These are phyloP conservation scores for Ameiurus melas DNA, from an alignment of 2,113 vertebrate species.

Conservation along the genomic window DNA sequence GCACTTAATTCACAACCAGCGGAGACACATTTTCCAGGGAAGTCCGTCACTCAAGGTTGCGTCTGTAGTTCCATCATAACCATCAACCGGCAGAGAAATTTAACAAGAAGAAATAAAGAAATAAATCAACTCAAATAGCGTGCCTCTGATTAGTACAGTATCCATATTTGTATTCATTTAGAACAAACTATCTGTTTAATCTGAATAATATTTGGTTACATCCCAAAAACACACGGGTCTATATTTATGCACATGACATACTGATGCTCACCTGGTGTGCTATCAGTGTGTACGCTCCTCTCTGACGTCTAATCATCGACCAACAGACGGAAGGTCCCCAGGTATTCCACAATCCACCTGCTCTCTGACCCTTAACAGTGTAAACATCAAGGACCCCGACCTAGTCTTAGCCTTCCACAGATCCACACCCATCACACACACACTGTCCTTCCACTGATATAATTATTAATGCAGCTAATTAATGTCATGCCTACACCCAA, in stretches of 20 bases:
- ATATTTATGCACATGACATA: conserved; percentile 25
- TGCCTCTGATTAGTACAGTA: not conserved
- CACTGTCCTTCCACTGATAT: not conserved
- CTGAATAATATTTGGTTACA: not conserved
- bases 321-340: conserved; percentile 54
- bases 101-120: not conserved
- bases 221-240: not conserved
- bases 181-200: not conserved
- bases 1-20: not conserved
- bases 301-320: conserved; percentile 43
- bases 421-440: conserved; percentile 3
- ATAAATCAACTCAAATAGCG: not conserved
- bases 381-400: conserved; percentile 38
- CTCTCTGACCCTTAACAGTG: conserved; percentile 38
- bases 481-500: not conserved
- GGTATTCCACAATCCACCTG: conserved; percentile 54
- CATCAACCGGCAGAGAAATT: not conserved
- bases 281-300: conserved; percentile 35
- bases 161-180: not conserved
- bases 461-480: not conserved
- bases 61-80: not conserved
- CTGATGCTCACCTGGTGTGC: conserved; percentile 21
- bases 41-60: not conserved
- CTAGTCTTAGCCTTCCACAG: not conserved
- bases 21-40: not conserved